Evolutionary conservation across 2,888 invertebrate species (phyloP), one percentile per base, ranked within the genome.

Genomic region (Psylliodes chrysocephalus): DNA sequence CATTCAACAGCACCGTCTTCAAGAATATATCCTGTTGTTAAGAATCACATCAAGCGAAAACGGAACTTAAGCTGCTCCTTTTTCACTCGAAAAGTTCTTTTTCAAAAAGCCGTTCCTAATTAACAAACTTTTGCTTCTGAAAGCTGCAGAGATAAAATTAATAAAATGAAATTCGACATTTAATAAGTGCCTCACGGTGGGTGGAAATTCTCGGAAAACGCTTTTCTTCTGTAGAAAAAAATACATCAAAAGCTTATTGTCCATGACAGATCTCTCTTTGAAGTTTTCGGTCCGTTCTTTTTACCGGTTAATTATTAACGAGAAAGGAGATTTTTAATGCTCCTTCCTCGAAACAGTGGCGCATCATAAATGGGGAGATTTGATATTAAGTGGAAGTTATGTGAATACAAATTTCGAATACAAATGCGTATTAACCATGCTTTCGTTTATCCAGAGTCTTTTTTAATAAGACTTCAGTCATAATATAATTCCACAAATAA

Each of bases 261-360:
- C 79, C 78, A 73, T 79, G 79, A 79, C 79, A 79, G 78, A 77
- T 75, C 77, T 77, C 73, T 65, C 81, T 81, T 81, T 81, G 81
- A 81, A 74, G 80, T 79, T 77, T 72, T 71, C 75, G 74, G 76
- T 77, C 77, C 76, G 77, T 79, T 78, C 79, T 77, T 77, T 77
- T 46, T 76, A 73, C 78, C 77, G 75, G 80, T 81, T 81, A 81
- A 82, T 82, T 80, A 81, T 81, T 82, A 81, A 80, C 79, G 76
- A 78, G 77, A 77, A 77, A 74, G 77, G 76, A 77, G 78, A 77
- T 78, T 77, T 76, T 77, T 77, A 73, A 75, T 75, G 75, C 74
- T 73, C n/a, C 25, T 38, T 12, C 25, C 30, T 12, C n/a, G 17
- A 15, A 8, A 14, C 64, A 64, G 33, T 18, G 63, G 49, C 63